Evolutionary conservation across 92 coral and sea anemone species (phyloP).

Genomic region (Palythoa caribaeorum): DNA sequence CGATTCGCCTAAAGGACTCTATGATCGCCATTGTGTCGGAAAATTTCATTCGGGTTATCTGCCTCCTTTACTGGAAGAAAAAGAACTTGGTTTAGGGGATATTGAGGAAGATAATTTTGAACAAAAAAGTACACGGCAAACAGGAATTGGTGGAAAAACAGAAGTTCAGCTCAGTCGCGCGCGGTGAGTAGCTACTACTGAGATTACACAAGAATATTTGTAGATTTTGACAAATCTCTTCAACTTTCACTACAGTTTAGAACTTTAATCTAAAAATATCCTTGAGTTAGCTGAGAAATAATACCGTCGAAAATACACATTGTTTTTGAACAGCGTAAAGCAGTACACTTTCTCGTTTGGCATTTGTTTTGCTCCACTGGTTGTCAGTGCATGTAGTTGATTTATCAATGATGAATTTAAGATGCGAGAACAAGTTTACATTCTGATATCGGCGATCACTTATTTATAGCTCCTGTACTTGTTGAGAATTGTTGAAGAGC

Average conservation of each 20-base stretch:
- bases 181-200: slow-evolving; percentile 65
- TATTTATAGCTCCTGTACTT: slow-evolving; percentile 53
- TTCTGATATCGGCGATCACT: slow-evolving; percentile 48
- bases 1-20: slow-evolving; percentile 60
- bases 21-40: slow-evolving; percentile 68
- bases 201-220: slow-evolving; percentile 22
- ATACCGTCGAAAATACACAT: slow-evolving; percentile 64
- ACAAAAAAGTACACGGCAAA: slow-evolving; percentile 69
- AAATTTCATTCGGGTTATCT: slow-evolving; percentile 81
- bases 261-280: slow-evolving; percentile 61
- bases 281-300: slow-evolving; percentile 60
- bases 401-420: slow-evolving; percentile 4
- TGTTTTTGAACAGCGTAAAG: slow-evolving; percentile 32
- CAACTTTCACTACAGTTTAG: slow-evolving; percentile 45
- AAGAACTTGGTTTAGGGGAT: slow-evolving; percentile 87
- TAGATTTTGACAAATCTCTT: slow-evolving; percentile 50
- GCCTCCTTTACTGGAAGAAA: slow-evolving; percentile 96
- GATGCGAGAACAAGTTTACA: slow-evolving; percentile 35
- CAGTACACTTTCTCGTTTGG: slow-evolving; percentile 68
- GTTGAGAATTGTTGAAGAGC: slow-evolving; percentile 59
- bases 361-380: slow-evolving; percentile 49
- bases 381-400: slow-evolving; percentile 5
- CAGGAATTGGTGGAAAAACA: slow-evolving; percentile 56
- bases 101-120: slow-evolving; percentile 87
- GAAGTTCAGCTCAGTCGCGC: slow-evolving; percentile 66